Base-by-base conservation (phyloP, 1,140 invertebrate species). In the Pseudomyrmex concolor region DNA sequence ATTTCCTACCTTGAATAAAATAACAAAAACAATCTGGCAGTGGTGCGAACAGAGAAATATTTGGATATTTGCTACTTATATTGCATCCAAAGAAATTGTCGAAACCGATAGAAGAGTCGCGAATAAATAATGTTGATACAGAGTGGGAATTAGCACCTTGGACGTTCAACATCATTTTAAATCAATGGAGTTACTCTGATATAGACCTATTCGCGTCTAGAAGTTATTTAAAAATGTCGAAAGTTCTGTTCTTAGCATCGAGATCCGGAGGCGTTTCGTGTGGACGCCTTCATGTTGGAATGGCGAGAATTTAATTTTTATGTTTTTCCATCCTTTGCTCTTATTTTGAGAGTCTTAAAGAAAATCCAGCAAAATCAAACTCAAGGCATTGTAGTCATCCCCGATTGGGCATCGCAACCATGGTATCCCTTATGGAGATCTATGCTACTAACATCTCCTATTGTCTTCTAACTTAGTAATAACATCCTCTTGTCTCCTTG, bases 271-370 rank as follows among this genome's bases (percentile, higher is more conserved):
- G 76, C 83, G 13, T 34, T 48, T 0, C 12, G 19, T 1, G 55
- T 85, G 13, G 76, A 87, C 22, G 86, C 80, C 1, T 87, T 83
- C n/a, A 85, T 80, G 0, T 10, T 45, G 3, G 4, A 80, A 5
- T 87, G 76, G 80, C 70, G 43, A 51, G 12, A 13, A 12, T 70
- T 83, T 4, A 9, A 48, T 2, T 86, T 88, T 48, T 85, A 70
- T 43, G 76, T 64, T 1, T 88, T 86, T 22, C 81, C 81, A 2
- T 84, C 77, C 1, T 84, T 83, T 9, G 15, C 72, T 45, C 48
- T 85, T 9, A 76, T 87, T 15, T 55, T 84, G 55, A 85, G 51
- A 55, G n/a, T 64, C 3, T 19, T 88, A 9, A 51, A 63, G 55
- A 85, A 84, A 62, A 77, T 87, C 1, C 54, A 57, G 15, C 2